phyloP scores from a whole-genome alignment of 1,140 invertebrate genomes.

The Cyclina sinensis region DNA sequence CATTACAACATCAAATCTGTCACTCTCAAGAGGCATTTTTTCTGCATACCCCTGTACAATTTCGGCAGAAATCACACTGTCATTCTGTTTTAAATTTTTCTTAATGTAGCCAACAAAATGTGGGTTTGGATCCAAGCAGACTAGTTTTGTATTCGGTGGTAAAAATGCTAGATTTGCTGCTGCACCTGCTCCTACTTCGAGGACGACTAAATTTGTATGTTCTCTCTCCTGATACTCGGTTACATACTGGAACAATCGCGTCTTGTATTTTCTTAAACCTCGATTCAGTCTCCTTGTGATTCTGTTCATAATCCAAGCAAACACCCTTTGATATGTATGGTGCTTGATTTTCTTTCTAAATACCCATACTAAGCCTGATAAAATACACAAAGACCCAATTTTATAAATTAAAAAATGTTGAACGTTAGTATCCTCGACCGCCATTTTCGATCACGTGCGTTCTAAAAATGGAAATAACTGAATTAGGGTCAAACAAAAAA shows the following conservation, averaged over 20 bases:
- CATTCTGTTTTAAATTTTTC: conserved; percentile 27
- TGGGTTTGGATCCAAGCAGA: conserved; percentile 57
- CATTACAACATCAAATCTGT: conserved; percentile 54
- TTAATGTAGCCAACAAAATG: conserved; percentile 51
- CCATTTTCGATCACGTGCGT: conserved; percentile 49
- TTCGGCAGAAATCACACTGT: conserved; percentile 39
- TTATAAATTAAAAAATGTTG: conserved; percentile 42
- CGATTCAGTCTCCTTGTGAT: conserved; percentile 31
- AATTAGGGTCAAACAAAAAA: too few relatives aligned
- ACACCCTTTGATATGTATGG: conserved; percentile 12
- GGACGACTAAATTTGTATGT: conserved; percentile 24
- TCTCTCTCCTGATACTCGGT: neutral
- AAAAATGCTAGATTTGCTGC: conserved; percentile 55
- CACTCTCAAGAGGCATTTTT: conserved; percentile 34
- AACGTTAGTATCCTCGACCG: conserved; percentile 7
- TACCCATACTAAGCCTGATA: conserved; percentile 24
- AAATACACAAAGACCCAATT: neutral
- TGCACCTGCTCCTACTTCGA: conserved; percentile 55
- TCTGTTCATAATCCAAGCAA: conserved; percentile 52
- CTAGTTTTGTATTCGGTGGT: conserved; percentile 33
- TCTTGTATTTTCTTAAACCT: conserved; percentile 34
- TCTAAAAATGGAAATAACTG: conserved; percentile 36
- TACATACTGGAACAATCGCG: conserved; percentile 18
- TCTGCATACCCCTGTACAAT: conserved; percentile 53
- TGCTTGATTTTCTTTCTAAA: conserved; percentile 19